phyloP scores from a whole-genome alignment of 2,797 vertebrate genomes.

The Sylvia borin region DNA sequence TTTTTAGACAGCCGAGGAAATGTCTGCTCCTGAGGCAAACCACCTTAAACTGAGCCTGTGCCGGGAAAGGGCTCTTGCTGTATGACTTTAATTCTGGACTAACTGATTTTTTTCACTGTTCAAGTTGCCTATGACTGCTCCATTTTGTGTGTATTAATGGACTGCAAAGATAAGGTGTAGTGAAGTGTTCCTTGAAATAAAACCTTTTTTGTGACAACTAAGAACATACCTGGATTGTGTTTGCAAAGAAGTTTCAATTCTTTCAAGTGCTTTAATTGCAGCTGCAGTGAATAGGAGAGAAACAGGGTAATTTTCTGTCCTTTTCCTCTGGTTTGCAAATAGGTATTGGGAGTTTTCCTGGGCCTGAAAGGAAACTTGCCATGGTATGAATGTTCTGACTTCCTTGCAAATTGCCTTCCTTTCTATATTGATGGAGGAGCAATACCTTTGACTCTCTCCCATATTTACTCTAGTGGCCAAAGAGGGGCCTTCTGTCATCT shows the following conservation, averaged over 20 bases:
- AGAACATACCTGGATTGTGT: not conserved
- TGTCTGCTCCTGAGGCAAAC: not conserved
- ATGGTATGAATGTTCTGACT: not conserved
- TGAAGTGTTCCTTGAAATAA: constrained; percentile 19
- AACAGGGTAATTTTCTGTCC: not conserved
- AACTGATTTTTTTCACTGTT: not conserved
- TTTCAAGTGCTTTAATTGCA: not conserved
- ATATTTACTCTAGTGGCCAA: not conserved
- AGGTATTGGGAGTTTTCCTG: not conserved
- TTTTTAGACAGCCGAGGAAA: not conserved
- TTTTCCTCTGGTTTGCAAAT: not conserved
- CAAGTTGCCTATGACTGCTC: not conserved
- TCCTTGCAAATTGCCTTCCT: not conserved
- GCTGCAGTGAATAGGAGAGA: not conserved
- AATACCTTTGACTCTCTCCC: not conserved
- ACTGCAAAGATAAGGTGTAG: not conserved
- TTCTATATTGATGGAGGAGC: not conserved
- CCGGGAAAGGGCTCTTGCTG: not conserved
- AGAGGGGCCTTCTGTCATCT: not conserved
- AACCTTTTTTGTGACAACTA: not conserved
- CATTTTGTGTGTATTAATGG: not conserved
- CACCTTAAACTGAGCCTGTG: not conserved
- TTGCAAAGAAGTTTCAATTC: not conserved
- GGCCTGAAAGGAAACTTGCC: not conserved
- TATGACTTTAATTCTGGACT: not conserved